Evolutionary conservation across 23 tunicate genomes (phyloP).

Genomic region (Ascidia mentula): DNA sequence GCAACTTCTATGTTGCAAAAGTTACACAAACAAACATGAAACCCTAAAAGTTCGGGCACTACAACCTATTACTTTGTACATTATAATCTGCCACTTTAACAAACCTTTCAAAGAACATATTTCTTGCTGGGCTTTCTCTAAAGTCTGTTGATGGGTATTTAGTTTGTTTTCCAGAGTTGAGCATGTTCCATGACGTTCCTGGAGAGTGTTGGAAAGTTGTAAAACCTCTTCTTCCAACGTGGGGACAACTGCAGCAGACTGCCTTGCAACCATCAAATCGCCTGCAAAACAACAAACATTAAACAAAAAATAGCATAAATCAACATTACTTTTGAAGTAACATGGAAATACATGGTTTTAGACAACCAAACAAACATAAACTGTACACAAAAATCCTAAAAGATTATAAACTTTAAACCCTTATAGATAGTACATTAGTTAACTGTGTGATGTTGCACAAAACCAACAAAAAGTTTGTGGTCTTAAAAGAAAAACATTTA

Average conservation of each 20-base stretch:
- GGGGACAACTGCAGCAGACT: background rate
- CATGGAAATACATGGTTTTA: background rate
- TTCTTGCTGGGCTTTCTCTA: background rate
- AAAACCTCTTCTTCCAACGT: background rate
- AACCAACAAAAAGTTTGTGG: too few relatives aligned
- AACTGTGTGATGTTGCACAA: background rate
- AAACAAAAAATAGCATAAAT: background rate
- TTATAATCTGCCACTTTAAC: background rate
- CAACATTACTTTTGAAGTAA: background rate
- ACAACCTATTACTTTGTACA: background rate
- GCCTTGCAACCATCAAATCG: background rate
- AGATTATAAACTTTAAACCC: background rate
- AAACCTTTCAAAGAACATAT: background rate
- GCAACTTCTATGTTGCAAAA: background rate
- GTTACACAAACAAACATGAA: too few relatives aligned
- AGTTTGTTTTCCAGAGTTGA: background rate
- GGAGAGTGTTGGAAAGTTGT: background rate
- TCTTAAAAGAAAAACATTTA: too few relatives aligned
- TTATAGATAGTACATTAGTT: background rate
- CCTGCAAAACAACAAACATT: background rate
- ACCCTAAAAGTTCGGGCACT: too few relatives aligned
- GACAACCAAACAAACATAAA: background rate
- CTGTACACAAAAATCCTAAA: background rate
- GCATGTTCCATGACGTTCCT: background rate
- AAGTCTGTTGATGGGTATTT: background rate